These are phyloP conservation scores for Dryomyza anilis DNA, from an alignment of 2,888 invertebrate species.

Conservation along the genomic window DNA sequence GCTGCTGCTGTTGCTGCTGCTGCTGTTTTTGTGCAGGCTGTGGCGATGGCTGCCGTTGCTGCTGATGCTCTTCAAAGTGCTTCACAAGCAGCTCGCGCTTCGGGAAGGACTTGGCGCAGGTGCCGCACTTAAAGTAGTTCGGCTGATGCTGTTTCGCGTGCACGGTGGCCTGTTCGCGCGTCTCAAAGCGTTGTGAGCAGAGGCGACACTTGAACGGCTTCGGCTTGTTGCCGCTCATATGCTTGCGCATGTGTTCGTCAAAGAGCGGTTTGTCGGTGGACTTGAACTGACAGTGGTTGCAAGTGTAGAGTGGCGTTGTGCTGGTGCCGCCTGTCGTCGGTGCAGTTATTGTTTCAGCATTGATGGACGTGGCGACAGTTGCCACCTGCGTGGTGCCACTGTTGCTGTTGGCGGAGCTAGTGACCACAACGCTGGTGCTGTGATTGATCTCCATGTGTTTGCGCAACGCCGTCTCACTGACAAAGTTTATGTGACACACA, in stretches of 20 bases:
- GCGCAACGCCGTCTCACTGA: constrained; percentile 56
- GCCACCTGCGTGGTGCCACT: constrained; percentile 56
- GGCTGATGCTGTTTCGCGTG: constrained; percentile 62
- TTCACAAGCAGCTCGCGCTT: constrained; percentile 59
- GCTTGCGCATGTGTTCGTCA: constrained; percentile 60
- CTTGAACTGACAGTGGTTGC: constrained; percentile 60
- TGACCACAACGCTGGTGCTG: constrained; percentile 57
- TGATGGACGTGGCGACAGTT: too few species aligned
- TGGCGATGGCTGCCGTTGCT: constrained; percentile 37
- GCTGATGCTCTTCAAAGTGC: constrained; percentile 61
- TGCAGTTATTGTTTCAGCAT: constrained; percentile 37
- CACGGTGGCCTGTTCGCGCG: constrained; percentile 59
- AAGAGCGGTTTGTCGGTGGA: constrained; percentile 58
- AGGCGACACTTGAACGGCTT: constrained; percentile 62
- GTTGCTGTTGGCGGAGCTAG: too few species aligned
- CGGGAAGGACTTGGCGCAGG: constrained; percentile 59
- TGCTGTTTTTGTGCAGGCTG: constrained; percentile 36
- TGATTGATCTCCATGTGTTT: constrained; percentile 61
- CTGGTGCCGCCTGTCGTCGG: too few species aligned
- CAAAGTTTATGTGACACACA: constrained; percentile 58
- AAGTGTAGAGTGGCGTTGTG: constrained; percentile 51
- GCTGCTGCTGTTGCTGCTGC: constrained; percentile 39
- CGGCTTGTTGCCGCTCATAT: constrained; percentile 52
- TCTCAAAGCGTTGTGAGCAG: constrained; percentile 61
- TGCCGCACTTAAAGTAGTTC: constrained; percentile 60